Base-by-base conservation (phyloP, 1,140 invertebrate species). In the Centruroides sculpturatus region DNA sequence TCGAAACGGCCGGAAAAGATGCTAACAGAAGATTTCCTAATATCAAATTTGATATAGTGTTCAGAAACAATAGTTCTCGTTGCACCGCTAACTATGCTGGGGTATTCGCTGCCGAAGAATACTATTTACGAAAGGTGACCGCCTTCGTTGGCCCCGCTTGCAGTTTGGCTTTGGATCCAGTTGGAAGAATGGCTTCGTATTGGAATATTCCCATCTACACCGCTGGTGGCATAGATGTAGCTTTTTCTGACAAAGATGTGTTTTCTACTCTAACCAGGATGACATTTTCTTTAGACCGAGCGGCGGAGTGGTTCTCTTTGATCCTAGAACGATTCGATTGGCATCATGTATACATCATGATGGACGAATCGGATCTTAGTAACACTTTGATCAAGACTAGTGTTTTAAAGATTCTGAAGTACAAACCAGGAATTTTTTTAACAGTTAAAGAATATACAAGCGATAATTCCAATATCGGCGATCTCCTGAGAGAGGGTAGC, bases 251-350 rank as follows among this genome's bases (percentile, higher is more conserved):
- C 72, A 92, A 91, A 73, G 85, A 82, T 35, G 85, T 88, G 70
- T 92, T 88, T 68, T 83, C 85, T 3, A 91, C 88, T 0, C 69
- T 93, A 64, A 93, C 89, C 0, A 76, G 89, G 49, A 85, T 91
- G 81, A 88, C 88, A 5, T 92, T 89, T 56, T 66, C 67, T 5
- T 55, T 68, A 41, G 66, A 89, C 89, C 0, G 89, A 91, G 70
- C 8, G 8, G 51, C 51, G 5, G 51, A 36, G 5, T 23, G 23
- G 51, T 34, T 36, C 51, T 0, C 8, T 36, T 23, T 23, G 51
- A 23, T 53, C 7, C 51, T 53, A 8, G 81, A 82, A 61, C 79
- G 87, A 65, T 92, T 91, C 70, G 80, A 83, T 5, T 93, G 89
- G 88, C 79, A 80, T 12, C 86, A 92, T 68, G 82, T 92, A 8